phyloP scores from a whole-genome alignment of 1,140 invertebrate genomes.

The Xylocopa sonorina region DNA sequence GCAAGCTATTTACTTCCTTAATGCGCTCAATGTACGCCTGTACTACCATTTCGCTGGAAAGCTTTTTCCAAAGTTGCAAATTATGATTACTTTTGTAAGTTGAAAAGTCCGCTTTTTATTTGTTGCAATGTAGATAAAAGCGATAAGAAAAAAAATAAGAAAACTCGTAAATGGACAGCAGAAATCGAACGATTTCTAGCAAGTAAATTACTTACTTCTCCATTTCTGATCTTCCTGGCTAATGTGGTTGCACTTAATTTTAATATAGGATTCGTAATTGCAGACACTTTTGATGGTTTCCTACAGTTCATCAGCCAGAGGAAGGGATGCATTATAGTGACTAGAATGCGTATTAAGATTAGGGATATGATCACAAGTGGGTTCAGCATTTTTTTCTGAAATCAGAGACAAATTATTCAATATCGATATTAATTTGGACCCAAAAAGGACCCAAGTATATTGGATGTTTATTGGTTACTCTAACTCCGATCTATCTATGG shows the following conservation, averaged over 20 bases:
- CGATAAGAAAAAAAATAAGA: not conserved
- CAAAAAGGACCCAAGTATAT: too few species aligned
- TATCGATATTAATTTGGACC: too few species aligned
- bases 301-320: not conserved
- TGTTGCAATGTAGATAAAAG: not conserved
- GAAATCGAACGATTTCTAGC: too few species aligned
- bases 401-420: too few species aligned
- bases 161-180: not conserved
- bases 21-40: constrained; percentile 86
- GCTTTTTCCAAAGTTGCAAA: not conserved
- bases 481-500: too few species aligned
- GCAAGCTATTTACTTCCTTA: constrained; percentile 86
- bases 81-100: not conserved
- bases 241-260: constrained; percentile 72
- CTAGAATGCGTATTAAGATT: not conserved
- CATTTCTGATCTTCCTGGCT: constrained; percentile 77
- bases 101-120: too few species aligned
- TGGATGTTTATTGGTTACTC: too few species aligned
- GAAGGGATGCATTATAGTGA: not conserved
- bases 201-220: constrained; percentile 74
- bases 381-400: not conserved
- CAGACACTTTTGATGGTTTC: constrained; percentile 63
- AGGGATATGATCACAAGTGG: rapidly evolving
- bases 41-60: constrained; percentile 84
- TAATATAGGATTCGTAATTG: constrained; percentile 70